Base-by-base conservation (phyloP, 2,888 invertebrate genomes). In the Celastrina argiolus region DNA sequence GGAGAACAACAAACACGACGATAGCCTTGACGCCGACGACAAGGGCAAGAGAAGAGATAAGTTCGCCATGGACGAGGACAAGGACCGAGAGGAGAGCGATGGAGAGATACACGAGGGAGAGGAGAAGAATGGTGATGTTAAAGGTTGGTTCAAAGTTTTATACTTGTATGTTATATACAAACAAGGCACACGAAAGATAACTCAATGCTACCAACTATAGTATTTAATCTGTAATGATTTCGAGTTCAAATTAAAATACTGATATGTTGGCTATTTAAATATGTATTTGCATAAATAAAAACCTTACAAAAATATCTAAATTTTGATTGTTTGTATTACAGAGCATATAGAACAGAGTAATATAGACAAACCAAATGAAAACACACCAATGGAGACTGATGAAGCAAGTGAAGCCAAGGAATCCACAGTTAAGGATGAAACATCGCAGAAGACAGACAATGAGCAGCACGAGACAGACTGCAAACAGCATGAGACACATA, bases 71-170 rank as follows among this genome's bases (percentile, higher is more conserved):
- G 81, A 86, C 73, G 87, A 90, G 76, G 76, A 81, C 18, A 83
- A 82, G 14, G 81, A 81, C 1, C 74, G 74, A n/a, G 85, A 89
- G 14, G 91, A 91, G 2, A 87, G 92, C 31, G 93, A 92, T 68
- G 83, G 73, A 0, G 89, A 88, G 18, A 87, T 85, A 8, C 83
- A 82, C 1, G 82, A 79, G 1, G 74, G 69, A 7, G 68, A 68
- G 0, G 69, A 69, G 68, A 63, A 69, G 6, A 67, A 65, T 45
- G 42, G 67, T 28, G 66, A 66, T 1, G 66, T 65, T 16, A 68
- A 69, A 68, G 72, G 74, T 74, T 66, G 56, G 39, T 51, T 4
- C 26, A 45, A 16, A n/a, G n/a, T n/a, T n/a, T n/a, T n/a, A n/a
- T n/a, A n/a, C n/a, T n/a, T n/a, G n/a, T n/a, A n/a, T n/a, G n/a